Evolutionary conservation across 2,888 invertebrate species (phyloP).

Genomic region (Melipona bicolor): DNA sequence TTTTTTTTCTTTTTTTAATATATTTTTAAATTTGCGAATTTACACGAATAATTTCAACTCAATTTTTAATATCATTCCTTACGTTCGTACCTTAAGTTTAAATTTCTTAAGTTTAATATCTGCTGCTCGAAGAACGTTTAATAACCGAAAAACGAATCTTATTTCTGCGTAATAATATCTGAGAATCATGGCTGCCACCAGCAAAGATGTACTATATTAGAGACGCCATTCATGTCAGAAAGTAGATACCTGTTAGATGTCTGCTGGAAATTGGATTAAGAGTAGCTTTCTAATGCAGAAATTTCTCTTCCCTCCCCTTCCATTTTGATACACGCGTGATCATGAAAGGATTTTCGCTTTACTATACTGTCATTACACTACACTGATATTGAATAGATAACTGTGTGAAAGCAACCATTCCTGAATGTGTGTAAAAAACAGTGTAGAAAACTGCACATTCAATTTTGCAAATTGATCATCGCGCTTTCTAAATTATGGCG

Average conservation of each 20-base stretch:
- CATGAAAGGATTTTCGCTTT: constrained; percentile 13
- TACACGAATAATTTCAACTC: not conserved
- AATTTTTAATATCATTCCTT: not conserved
- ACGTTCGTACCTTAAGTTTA: too few species aligned
- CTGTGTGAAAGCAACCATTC: too few species aligned
- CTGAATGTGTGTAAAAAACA: not conserved
- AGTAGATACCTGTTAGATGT: constrained; percentile 10
- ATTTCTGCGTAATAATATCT: constrained; percentile 5
- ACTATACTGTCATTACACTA: not conserved
- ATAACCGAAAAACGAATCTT: constrained; percentile 15
- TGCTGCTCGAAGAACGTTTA: not conserved
- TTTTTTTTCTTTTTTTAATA: too few species aligned
- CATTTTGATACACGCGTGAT: not conserved
- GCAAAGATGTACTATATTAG: constrained; percentile 18
- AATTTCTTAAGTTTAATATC: not conserved
- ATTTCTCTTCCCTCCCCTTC: not conserved
- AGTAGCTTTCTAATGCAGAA: constrained; percentile 29
- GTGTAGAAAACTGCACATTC: too few species aligned
- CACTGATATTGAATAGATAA: not conserved
- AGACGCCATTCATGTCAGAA: constrained; percentile 37
- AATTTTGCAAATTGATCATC: too few species aligned
- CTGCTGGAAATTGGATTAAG: constrained; percentile 33
- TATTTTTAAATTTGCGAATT: too few species aligned
- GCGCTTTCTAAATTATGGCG: too few species aligned
- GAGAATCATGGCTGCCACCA: constrained; percentile 1